These are phyloP conservation scores for Drymodes brunneopygia DNA, from an alignment of 2,113 vertebrate species.

Conservation along the genomic window DNA sequence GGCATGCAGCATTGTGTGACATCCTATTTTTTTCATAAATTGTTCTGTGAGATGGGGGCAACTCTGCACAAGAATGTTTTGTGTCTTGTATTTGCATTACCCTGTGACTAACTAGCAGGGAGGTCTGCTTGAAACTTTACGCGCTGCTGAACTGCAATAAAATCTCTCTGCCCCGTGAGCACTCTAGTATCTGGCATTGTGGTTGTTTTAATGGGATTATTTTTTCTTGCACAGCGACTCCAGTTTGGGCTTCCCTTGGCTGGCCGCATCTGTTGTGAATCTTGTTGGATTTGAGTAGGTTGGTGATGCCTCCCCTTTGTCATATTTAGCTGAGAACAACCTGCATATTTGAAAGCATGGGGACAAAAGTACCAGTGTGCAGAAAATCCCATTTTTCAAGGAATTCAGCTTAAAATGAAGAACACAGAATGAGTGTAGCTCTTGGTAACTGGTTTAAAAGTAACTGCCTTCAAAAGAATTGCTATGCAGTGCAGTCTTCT, in stretches of 20 bases:
- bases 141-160: not conserved
- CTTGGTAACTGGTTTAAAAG: not conserved
- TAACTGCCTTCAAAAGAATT: not conserved
- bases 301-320: not conserved
- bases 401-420: not conserved
- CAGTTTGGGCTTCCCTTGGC: not conserved
- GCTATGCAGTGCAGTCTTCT: not conserved
- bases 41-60: not conserved
- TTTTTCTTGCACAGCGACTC: not conserved
- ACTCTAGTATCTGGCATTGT: not conserved
- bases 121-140: not conserved
- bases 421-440: not conserved
- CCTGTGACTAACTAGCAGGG: not conserved
- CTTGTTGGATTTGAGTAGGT: not conserved
- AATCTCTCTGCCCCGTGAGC: not conserved
- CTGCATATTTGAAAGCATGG: not conserved
- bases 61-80: not conserved
- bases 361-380: not conserved
- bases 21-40: not conserved
- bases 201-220: not conserved
- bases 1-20: not conserved
- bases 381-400: not conserved
- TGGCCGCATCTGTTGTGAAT: rapidly evolving
- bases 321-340: not conserved
- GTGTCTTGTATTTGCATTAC: constrained; percentile 13